Evolutionary conservation across 1,140 invertebrate species (phyloP).

Genomic region (Drosophila quadrilineata): DNA sequence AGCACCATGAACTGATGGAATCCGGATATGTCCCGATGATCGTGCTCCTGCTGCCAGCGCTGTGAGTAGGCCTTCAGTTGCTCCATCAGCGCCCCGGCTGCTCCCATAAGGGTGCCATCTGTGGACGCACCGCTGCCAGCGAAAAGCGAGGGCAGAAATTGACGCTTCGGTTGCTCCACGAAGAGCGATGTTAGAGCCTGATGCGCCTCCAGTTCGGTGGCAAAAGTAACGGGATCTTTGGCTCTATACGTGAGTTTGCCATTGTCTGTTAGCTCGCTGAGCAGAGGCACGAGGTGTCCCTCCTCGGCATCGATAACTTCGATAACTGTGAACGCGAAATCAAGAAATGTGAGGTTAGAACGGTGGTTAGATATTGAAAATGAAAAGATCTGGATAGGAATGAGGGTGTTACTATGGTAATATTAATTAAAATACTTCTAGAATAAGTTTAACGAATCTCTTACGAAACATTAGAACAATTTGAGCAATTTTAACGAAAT

Average conservation of each 20-base stretch:
- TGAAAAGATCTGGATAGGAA: no score
- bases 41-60: conserved; percentile 39
- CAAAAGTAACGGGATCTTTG: conserved; percentile 17
- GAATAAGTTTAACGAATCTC: no score
- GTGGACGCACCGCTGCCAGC: conserved; percentile 60
- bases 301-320: conserved; percentile 81
- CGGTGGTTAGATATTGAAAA: no score
- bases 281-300: conserved; percentile 53
- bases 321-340: conserved; percentile 74
- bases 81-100: conserved; percentile 53
- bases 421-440: no score
- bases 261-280: conserved; percentile 82
- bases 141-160: conserved; percentile 53
- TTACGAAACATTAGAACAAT: no score
- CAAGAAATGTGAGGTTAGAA: neutral
- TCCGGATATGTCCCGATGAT: conserved; percentile 56
- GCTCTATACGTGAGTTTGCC: conserved; percentile 80
- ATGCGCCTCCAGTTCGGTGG: conserved; percentile 31
- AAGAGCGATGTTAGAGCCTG: conserved; percentile 73
- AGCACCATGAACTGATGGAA: conserved; percentile 72
- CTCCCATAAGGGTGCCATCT: conserved; percentile 66
- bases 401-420: no score
- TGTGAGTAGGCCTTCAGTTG: conserved; percentile 69
- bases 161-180: conserved; percentile 65
- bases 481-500: no score